These are phyloP conservation scores for Cotesia chilonis DNA, from an alignment of 1,140 invertebrate genomes.

Conservation along the genomic window DNA sequence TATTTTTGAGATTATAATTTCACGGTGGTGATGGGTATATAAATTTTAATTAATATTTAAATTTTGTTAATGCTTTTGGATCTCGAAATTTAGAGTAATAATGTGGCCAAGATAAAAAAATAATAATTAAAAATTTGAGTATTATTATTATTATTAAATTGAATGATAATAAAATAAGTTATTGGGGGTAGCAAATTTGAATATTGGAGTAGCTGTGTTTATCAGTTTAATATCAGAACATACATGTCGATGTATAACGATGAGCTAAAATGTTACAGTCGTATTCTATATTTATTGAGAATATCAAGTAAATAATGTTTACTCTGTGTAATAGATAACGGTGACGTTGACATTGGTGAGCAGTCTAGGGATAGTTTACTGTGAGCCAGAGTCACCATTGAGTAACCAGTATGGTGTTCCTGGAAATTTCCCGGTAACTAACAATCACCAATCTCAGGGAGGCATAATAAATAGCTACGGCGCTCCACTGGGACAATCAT, in stretches of 20 bases:
- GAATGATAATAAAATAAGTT: not conserved
- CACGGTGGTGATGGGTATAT: too few relatives aligned
- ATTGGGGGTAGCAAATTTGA: not conserved
- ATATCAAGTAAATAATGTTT: constrained; percentile 27
- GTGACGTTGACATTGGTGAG: constrained; percentile 46
- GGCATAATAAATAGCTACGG: constrained; percentile 59
- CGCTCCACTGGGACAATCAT: constrained; percentile 45
- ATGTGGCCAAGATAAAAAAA: too few relatives aligned
- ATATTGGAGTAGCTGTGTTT: not conserved
- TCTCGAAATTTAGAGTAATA: too few relatives aligned
- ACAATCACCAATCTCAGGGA: constrained; percentile 51
- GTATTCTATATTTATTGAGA: not conserved
- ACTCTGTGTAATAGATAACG: constrained; percentile 46
- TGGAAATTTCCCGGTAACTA: constrained; percentile 55
- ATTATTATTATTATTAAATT: not conserved
- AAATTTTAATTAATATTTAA: too few relatives aligned
- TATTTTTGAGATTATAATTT: too few relatives aligned
- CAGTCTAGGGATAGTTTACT: constrained; percentile 46
- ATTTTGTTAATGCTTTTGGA: too few relatives aligned
- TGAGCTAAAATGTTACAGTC: too few relatives aligned
- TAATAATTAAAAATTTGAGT: too few relatives aligned
- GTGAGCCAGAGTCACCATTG: constrained; percentile 59
- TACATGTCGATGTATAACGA: too few relatives aligned
- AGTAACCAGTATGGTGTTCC: constrained; percentile 62
- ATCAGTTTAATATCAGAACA: too few relatives aligned